Conservation (phyloP, 1,140 invertebrate species). For the Eriocheir sinensis region DNA sequence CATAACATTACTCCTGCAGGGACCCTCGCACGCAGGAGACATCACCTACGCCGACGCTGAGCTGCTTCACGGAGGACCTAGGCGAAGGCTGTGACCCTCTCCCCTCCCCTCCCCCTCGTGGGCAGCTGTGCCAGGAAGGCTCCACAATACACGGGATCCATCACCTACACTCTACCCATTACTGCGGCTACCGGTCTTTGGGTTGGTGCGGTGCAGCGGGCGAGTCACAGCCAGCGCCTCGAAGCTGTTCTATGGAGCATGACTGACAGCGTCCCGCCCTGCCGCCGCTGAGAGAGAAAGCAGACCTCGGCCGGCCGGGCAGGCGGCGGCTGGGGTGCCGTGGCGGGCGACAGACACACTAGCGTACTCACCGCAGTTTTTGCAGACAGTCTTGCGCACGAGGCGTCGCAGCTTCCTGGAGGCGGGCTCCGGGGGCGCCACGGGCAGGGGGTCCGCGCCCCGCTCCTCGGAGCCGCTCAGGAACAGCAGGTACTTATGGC, state of each 20-base stretch:
- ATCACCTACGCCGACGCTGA: not conserved
- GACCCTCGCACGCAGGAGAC: not conserved
- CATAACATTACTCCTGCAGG: not conserved
- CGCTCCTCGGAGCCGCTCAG: constrained; percentile 47
- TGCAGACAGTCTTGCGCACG: constrained; percentile 73
- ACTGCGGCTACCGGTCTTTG: constrained; percentile 11
- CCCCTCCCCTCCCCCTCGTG: not conserved
- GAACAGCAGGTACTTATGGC: constrained; percentile 68
- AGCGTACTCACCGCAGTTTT: constrained; percentile 68
- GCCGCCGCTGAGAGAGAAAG: constrained; percentile 11
- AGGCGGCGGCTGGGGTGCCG: not conserved
- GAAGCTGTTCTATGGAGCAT: constrained; percentile 12
- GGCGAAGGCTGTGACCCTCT: not conserved
- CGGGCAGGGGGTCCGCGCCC: constrained; percentile 52
- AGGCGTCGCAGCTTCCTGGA: constrained; percentile 53
- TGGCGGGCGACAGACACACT: not conserved
- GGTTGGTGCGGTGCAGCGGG: not conserved
- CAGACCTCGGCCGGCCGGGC: not conserved
- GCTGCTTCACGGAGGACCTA: not conserved
- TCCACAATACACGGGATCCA: constrained; percentile 29
- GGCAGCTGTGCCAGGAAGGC: not conserved
- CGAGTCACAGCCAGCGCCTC: not conserved
- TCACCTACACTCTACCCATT: not conserved
- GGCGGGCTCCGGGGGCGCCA: constrained; percentile 4
- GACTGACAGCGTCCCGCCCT: constrained; percentile 17